phyloP scores from a whole-genome alignment of 2,797 vertebrate species.

The Clamator glandarius region DNA sequence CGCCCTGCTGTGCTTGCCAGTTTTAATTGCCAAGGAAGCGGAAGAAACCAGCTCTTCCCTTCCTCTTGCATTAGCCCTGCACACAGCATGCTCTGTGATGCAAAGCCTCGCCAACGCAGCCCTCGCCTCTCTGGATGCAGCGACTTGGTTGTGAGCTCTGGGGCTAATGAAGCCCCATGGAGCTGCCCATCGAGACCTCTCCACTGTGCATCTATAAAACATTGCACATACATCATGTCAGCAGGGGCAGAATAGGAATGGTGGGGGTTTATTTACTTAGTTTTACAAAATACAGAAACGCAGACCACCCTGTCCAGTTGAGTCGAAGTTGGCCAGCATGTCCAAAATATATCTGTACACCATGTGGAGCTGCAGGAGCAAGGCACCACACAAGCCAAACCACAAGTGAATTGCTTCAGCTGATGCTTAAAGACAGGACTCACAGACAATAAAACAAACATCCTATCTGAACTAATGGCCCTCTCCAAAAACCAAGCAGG shows the following conservation, averaged over 20 bases:
- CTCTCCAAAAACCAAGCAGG: constrained; percentile 11
- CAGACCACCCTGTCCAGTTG: background rate
- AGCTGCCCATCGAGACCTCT: background rate
- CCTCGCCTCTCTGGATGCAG: rapidly evolving
- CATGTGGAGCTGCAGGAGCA: background rate
- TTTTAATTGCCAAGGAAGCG: background rate
- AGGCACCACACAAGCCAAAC: background rate
- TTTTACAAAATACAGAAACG: background rate
- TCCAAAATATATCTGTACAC: background rate
- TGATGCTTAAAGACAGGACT: background rate
- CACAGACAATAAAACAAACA: background rate
- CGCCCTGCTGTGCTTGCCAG: rapidly evolving
- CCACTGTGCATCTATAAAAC: background rate
- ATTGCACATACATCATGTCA: rapidly evolving
- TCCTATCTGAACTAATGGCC: background rate
- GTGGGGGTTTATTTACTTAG: background rate
- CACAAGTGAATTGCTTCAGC: background rate
- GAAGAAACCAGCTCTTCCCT: background rate
- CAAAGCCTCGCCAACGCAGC: rapidly evolving
- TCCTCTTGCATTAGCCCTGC: background rate
- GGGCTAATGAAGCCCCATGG: background rate
- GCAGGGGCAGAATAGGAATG: background rate
- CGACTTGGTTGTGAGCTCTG: rapidly evolving
- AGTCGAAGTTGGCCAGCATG: background rate
- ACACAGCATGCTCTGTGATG: rapidly evolving